A percentile compares a stretch with the other conserved stretches of the same genome.
Conservation (phyloP, 1,140 invertebrate species). For the Halictus rubicundus region DNA sequence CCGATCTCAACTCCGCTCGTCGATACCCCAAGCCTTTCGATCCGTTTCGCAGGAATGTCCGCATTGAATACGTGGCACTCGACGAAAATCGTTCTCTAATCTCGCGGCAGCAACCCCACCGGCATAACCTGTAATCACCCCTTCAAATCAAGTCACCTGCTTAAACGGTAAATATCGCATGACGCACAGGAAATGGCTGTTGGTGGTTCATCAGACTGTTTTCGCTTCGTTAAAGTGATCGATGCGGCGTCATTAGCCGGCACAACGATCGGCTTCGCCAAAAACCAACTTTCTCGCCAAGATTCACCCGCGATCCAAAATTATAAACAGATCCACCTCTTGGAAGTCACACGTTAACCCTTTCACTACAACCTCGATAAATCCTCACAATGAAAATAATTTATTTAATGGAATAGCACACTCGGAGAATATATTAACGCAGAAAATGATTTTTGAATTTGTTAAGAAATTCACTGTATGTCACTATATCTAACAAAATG, state of each 20-base stretch:
- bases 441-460: no score
- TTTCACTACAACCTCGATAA: no score
- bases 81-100: conserved; percentile 39
- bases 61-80: neutral
- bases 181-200: conserved; percentile 67
- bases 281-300: neutral
- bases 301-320: neutral
- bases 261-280: conserved; percentile 34
- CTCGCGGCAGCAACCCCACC: conserved; percentile 43
- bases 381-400: no score
- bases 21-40: no score
- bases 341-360: neutral
- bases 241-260: conserved; percentile 29
- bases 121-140: conserved; percentile 61
- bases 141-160: conserved; percentile 63
- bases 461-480: no score
- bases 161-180: conserved; percentile 69
- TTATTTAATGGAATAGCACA: no score
- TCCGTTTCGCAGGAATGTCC: neutral
- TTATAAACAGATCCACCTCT: neutral
- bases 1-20: no score
- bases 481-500: no score
- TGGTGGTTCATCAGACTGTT: conserved; percentile 53
- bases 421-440: no score
- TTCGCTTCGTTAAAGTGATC: conserved; percentile 46